Conservation (phyloP, 2,888 invertebrate genomes). For the Arrhopalites spinosus region DNA sequence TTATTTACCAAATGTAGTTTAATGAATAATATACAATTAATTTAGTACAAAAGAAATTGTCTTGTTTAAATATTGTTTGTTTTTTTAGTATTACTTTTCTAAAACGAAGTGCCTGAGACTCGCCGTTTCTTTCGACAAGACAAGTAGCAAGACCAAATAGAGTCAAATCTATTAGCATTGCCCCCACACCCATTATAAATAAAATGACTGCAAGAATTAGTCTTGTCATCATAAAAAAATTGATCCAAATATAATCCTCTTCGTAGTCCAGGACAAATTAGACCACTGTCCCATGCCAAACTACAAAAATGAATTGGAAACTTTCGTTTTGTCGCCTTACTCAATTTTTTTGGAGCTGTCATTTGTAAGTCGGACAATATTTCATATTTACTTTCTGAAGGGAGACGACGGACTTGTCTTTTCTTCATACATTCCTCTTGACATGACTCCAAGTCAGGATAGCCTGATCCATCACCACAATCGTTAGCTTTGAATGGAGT, state of each 20-base stretch:
- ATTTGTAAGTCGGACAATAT: slow-evolving; percentile 26
- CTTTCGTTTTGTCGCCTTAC: slow-evolving; percentile 5
- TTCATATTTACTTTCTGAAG: slow-evolving; percentile 1
- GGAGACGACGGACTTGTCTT: slow-evolving; percentile 3
- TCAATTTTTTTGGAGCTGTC: slow-evolving; percentile 5
- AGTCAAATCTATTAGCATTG: slow-evolving; percentile 46
- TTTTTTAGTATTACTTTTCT: too few relatives aligned
- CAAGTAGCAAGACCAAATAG: slow-evolving; percentile 43
- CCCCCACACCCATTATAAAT: slow-evolving; percentile 51
- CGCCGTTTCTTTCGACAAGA: slow-evolving; percentile 25
- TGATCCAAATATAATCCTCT: slow-evolving; percentile 46
- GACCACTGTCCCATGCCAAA: slow-evolving; percentile 41
- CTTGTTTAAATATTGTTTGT: too few relatives aligned
- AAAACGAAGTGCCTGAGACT: too few relatives aligned
- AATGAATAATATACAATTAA: too few relatives aligned
- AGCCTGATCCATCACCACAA: background rate
- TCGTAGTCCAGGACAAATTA: slow-evolving; percentile 42
- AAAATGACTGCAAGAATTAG: slow-evolving; percentile 44
- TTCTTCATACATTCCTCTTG: background rate
- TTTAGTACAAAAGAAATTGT: too few relatives aligned
- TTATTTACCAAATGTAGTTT: too few relatives aligned
- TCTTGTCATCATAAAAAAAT: slow-evolving; percentile 42
- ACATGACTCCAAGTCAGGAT: background rate
- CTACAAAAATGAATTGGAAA: slow-evolving; percentile 45
- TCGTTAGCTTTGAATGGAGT: background rate